phyloP scores from a whole-genome alignment of 2,888 invertebrate genomes.

The Cantharis nigra region DNA sequence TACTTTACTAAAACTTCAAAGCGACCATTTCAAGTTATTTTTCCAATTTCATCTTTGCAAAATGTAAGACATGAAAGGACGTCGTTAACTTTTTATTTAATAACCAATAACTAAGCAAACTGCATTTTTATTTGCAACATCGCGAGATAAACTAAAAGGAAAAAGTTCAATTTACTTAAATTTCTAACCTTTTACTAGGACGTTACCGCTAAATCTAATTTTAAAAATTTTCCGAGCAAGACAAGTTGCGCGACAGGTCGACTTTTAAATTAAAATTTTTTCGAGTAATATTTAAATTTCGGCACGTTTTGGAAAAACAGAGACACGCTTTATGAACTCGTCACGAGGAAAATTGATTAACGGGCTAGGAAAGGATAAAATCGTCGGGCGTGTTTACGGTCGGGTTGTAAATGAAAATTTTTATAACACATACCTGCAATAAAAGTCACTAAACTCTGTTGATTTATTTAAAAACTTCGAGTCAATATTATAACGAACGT shows the following conservation, averaged over 20 bases:
- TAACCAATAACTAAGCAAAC: background rate
- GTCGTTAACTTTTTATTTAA: background rate
- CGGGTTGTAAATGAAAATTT: background rate
- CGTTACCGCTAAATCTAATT: background rate
- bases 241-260: background rate
- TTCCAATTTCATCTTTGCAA: background rate
- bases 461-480: conserved; percentile 22
- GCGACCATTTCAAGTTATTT: background rate
- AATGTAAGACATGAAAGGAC: background rate
- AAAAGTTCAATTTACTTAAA: background rate
- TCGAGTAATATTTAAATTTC: background rate
- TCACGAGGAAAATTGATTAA: background rate
- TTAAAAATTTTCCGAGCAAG: background rate
- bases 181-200: background rate
- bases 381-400: background rate
- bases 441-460: conserved; percentile 13
- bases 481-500: conserved; percentile 31
- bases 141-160: background rate
- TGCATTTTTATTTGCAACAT: background rate
- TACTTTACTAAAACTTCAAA: background rate
- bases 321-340: background rate
- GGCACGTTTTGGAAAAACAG: background rate
- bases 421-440: conserved; percentile 23
- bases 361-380: background rate
- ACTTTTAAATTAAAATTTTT: background rate